Conservation (phyloP, 2,888 invertebrate genomes). For the Labia minor region DNA sequence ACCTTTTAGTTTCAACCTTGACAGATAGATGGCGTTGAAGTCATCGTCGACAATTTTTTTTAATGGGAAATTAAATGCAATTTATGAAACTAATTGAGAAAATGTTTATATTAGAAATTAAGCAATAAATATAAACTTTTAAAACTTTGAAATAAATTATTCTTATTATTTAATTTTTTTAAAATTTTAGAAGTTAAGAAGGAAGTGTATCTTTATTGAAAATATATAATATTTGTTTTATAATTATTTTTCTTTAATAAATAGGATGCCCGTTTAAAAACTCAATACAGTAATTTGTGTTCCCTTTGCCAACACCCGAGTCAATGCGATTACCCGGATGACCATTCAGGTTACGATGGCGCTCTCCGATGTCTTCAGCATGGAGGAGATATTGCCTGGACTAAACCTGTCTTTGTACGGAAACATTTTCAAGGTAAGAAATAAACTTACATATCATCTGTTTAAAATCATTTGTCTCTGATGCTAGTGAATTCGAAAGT, state of each 20-base stretch:
- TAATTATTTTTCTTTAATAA: no score
- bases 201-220: neutral
- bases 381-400: slow-evolving; percentile 76
- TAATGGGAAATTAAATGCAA: no score
- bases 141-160: no score
- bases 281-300: slow-evolving; percentile 66
- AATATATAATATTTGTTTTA: no score
- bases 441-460: neutral
- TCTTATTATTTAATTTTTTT: slow-evolving; percentile 19
- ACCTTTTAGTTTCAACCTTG: no score
- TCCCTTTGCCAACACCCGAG: slow-evolving; percentile 64
- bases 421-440: slow-evolving; percentile 48
- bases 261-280: slow-evolving; percentile 33
- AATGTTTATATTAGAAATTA: no score
- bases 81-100: no score
- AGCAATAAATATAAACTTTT: no score
- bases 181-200: neutral
- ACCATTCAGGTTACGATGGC: slow-evolving; percentile 76
- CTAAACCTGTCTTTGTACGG: slow-evolving; percentile 67
- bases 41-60: no score
- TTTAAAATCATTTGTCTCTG: neutral
- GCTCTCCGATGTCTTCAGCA: slow-evolving; percentile 72
- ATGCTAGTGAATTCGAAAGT: neutral
- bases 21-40: no score
- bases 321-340: slow-evolving; percentile 70